Conservation (phyloP, 1,140 invertebrate species). For the Pararge aegeria region DNA sequence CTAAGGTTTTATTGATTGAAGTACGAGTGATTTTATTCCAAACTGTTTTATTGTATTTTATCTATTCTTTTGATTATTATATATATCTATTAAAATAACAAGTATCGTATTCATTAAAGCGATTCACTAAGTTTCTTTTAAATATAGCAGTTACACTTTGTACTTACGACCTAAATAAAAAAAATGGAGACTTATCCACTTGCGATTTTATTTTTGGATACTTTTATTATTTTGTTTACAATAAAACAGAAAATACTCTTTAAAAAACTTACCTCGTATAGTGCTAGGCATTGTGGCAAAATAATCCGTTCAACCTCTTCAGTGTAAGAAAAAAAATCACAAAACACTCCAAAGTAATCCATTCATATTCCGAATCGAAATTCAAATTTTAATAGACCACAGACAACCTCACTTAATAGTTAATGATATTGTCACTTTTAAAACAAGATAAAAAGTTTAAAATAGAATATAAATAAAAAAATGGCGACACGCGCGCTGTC, state of each 20-base stretch:
- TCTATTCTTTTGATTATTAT: too few relatives aligned
- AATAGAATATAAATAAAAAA: neutral
- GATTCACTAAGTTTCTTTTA: too few relatives aligned
- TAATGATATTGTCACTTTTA: neutral
- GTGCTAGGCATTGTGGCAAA: constrained; percentile 69
- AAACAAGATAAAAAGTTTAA: constrained; percentile 14
- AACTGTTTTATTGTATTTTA: neutral
- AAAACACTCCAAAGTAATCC: constrained; percentile 52
- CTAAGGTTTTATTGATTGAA: neutral
- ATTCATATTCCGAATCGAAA: constrained; percentile 40
- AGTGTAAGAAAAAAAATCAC: constrained; percentile 50
- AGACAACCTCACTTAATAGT: constrained; percentile 28
- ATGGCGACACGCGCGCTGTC: constrained; percentile 53
- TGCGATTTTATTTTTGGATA: too few relatives aligned
- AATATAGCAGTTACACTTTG: too few relatives aligned
- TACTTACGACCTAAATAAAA: too few relatives aligned
- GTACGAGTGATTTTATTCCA: neutral
- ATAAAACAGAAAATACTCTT: too few relatives aligned
- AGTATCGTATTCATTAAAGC: too few relatives aligned
- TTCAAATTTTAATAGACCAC: constrained; percentile 24
- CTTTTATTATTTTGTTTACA: too few relatives aligned
- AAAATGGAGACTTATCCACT: too few relatives aligned
- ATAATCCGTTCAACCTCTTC: constrained; percentile 48
- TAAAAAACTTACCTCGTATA: constrained; percentile 61
- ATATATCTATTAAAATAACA: too few relatives aligned